Conservation (phyloP, 2,113 vertebrate genomes). For the Euleptes europaea region DNA sequence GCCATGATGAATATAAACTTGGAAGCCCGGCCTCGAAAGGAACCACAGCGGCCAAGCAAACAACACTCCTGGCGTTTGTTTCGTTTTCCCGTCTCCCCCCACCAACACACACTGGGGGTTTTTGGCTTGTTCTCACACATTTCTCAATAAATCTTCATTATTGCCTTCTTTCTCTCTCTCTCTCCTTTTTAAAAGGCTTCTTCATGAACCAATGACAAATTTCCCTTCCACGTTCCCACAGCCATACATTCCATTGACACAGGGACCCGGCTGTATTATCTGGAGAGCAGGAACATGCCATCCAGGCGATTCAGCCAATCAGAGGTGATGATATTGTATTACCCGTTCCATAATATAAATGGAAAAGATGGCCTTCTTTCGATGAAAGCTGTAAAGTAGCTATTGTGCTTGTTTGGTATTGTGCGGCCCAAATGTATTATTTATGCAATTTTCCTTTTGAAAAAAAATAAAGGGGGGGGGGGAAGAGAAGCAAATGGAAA, state of each 20-base stretch:
- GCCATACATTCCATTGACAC: slow-evolving; percentile 61
- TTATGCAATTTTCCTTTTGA: slow-evolving; percentile 84
- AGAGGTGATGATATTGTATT: slow-evolving; percentile 75
- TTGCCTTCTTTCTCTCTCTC: slow-evolving; percentile 29
- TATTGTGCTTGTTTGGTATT: slow-evolving; percentile 83
- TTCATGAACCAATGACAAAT: slow-evolving; percentile 63
- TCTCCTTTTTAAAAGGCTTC: slow-evolving; percentile 45
- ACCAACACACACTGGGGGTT: slow-evolving; percentile 25
- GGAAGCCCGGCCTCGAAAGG: slow-evolving; percentile 28
- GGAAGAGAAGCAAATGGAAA: neutral
- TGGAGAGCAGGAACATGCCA: slow-evolving; percentile 61
- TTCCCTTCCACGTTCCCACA: slow-evolving; percentile 53
- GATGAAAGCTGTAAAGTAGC: slow-evolving; percentile 79
- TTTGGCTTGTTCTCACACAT: slow-evolving; percentile 40
- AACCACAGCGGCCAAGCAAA: slow-evolving; percentile 23
- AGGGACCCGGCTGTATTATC: slow-evolving; percentile 60
- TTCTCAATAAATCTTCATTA: slow-evolving; percentile 66
- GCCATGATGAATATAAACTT: slow-evolving; percentile 26
- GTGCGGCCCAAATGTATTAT: slow-evolving; percentile 82
- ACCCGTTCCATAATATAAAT: slow-evolving; percentile 80
- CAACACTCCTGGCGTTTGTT: slow-evolving; percentile 38
- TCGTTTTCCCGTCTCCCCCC: slow-evolving; percentile 38
- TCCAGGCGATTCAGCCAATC: slow-evolving; percentile 74
- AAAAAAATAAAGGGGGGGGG: slow-evolving; percentile 60
- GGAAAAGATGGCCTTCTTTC: slow-evolving; percentile 81